Conservation (phyloP, 2,113 vertebrate genomes). For the Pseudorhombus dupliciocellatus region DNA sequence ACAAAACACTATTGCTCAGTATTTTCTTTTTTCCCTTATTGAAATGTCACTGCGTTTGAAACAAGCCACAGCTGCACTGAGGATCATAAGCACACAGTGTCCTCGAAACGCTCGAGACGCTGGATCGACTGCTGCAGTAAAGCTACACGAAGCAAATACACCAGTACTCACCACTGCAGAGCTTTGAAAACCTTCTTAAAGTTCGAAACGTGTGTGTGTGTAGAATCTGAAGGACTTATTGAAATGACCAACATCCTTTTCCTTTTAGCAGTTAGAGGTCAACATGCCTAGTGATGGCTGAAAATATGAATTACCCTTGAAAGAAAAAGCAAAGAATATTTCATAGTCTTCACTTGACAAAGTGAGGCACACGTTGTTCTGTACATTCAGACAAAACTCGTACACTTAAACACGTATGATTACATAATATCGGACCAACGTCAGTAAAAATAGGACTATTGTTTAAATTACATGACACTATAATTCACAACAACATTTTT, state of each 20-base stretch:
- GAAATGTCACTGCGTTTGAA: conserved; percentile 18
- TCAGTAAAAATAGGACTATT: conserved; percentile 3
- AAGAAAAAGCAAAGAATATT: conserved; percentile 23
- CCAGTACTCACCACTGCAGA: conserved; percentile 34
- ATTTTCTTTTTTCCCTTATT: not conserved
- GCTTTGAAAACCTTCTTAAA: conserved; percentile 8
- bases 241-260: not conserved
- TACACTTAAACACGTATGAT: conserved; percentile 15
- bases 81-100: conserved; percentile 15
- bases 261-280: not conserved
- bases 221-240: not conserved
- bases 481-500: conserved; percentile 33
- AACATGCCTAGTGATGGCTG: not conserved
- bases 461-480: conserved; percentile 12
- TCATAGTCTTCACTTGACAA: conserved; percentile 29
- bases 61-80: conserved; percentile 37
- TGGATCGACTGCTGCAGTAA: conserved; percentile 18
- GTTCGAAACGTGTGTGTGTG: not conserved
- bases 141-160: conserved; percentile 40
- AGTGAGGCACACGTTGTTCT: conserved; percentile 61
- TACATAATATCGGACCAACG: conserved; percentile 25
- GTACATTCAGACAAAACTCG: conserved; percentile 60
- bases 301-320: conserved; percentile 24
- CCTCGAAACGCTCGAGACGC: conserved; percentile 32
- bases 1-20: conserved; percentile 15